These are phyloP conservation scores for Pygoscelis adeliae DNA, from an alignment of 2,113 vertebrate species.

Conservation along the genomic window DNA sequence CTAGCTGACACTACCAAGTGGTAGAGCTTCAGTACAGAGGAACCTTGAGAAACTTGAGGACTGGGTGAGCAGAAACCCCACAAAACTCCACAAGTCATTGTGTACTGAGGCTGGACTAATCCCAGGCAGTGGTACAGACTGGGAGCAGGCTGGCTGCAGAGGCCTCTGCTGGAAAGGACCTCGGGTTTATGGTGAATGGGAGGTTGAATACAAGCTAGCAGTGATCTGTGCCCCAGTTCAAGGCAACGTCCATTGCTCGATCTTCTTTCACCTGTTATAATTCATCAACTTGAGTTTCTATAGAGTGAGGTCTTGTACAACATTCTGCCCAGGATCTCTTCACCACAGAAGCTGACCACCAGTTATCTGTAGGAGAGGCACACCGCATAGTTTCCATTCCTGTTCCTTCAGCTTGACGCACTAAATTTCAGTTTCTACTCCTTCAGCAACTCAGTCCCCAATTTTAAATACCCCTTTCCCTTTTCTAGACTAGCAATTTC, in stretches of 20 bases:
- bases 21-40: not conserved
- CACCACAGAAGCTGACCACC: not conserved
- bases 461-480: not conserved
- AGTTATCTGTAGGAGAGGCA: not conserved
- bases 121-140: not conserved
- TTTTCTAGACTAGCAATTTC: not conserved
- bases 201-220: not conserved
- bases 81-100: not conserved
- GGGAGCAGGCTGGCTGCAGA: not conserved
- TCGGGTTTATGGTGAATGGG: not conserved
- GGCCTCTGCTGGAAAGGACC: not conserved
- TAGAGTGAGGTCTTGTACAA: not conserved
- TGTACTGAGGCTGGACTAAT: not conserved
- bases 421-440: not conserved
- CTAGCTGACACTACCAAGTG: not conserved
- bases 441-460: not conserved
- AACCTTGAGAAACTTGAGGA: not conserved
- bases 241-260: not conserved
- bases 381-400: not conserved
- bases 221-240: not conserved
- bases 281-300: not conserved
- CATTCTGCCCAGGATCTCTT: not conserved
- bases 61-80: not conserved
- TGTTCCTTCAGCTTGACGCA: not conserved
- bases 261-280: not conserved